Evolutionary conservation across 2,113 vertebrate genomes (phyloP).

Genomic region (Gadus chalcogrammus): DNA sequence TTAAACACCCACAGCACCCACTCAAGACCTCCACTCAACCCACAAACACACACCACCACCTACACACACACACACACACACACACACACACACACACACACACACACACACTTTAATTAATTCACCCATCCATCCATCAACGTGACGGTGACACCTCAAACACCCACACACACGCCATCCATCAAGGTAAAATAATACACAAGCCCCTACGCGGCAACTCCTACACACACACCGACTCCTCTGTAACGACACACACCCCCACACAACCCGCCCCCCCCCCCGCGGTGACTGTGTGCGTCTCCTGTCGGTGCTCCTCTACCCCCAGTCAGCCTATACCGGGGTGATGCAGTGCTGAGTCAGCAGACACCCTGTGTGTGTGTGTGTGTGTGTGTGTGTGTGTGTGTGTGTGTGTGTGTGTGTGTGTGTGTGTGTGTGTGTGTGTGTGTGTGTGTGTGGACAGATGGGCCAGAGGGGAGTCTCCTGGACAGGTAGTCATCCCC

Average conservation of each 20-base stretch:
- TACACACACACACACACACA: constrained; percentile 28
- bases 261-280: constrained; percentile 22
- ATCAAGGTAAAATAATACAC: background rate
- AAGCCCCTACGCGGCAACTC: constrained; percentile 37
- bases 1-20: background rate
- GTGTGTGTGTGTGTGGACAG: constrained; percentile 50
- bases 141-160: constrained; percentile 40
- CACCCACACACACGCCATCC: constrained; percentile 25
- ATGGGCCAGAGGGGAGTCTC: constrained; percentile 67
- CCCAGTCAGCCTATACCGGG: constrained; percentile 42
- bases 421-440: too few relatives aligned
- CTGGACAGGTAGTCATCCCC: constrained; percentile 76
- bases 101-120: constrained; percentile 27
- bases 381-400: background rate
- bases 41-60: too few relatives aligned
- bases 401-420: too few relatives aligned
- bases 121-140: constrained; percentile 49
- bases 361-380: constrained; percentile 28
- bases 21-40: background rate
- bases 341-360: constrained; percentile 52
- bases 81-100: constrained; percentile 25
- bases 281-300: background rate
- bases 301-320: constrained; percentile 30
- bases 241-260: constrained; percentile 17
- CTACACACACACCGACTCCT: constrained; percentile 16